phyloP scores from a whole-genome alignment of 2,113 vertebrate species.

The Megaceryle maxima region DNA sequence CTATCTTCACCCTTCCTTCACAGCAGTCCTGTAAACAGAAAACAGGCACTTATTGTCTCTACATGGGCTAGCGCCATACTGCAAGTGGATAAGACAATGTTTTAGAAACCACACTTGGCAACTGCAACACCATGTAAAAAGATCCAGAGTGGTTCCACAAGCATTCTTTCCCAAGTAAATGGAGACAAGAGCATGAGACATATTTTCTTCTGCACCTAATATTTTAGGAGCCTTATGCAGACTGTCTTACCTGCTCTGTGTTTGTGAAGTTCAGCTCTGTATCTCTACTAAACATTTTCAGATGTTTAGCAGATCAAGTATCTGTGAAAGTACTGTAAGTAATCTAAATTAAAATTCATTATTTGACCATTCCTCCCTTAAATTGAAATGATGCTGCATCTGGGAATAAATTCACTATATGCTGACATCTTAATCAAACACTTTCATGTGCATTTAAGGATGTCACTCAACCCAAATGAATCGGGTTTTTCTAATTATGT shows the following conservation, averaged over 20 bases:
- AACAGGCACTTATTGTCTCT: conserved; percentile 7
- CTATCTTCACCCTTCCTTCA: conserved; percentile 40
- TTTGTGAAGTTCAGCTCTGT: background rate
- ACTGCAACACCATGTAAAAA: background rate
- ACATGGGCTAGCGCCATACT: background rate
- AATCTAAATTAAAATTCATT: conserved; percentile 35
- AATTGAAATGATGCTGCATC: background rate
- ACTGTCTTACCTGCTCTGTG: background rate
- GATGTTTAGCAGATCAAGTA: conserved; percentile 3
- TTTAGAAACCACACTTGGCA: conserved; percentile 33
- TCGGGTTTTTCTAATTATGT: conserved; percentile 47
- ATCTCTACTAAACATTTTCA: conserved; percentile 28
- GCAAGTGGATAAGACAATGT: conserved; percentile 34
- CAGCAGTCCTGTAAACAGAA: conserved; percentile 30
- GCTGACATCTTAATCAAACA: conserved; percentile 26
- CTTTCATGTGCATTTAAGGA: conserved; percentile 9
- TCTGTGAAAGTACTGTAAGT: background rate
- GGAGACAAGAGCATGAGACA: background rate
- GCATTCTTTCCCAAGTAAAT: background rate
- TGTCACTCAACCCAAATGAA: background rate
- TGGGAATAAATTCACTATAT: conserved; percentile 14
- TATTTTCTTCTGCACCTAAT: background rate
- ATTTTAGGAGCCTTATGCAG: background rate
- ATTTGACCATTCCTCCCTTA: background rate
- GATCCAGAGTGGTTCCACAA: conserved; percentile 21